These are phyloP conservation scores for Cydia strobilella DNA, from an alignment of 1,140 invertebrate genomes.

Conservation along the genomic window DNA sequence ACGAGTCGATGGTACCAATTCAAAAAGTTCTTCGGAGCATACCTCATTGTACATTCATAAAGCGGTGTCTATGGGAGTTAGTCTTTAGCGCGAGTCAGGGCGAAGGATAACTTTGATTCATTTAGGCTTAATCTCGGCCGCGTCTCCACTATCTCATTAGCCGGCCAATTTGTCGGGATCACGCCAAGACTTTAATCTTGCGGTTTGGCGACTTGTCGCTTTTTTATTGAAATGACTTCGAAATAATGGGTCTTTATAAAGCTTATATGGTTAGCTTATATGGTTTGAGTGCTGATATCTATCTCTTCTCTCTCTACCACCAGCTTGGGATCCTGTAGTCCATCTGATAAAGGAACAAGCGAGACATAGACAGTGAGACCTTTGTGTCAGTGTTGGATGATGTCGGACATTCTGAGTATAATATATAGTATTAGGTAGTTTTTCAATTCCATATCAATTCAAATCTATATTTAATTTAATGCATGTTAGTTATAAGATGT, in stretches of 20 bases:
- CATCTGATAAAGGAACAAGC: too few relatives aligned
- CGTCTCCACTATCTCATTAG: slow-evolving; percentile 69
- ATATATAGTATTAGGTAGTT: too few relatives aligned
- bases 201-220: slow-evolving; percentile 45
- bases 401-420: too few relatives aligned
- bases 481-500: too few relatives aligned
- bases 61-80: neutral
- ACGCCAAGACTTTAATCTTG: slow-evolving; percentile 67
- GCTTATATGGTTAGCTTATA: slow-evolving; percentile 11
- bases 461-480: too few relatives aligned
- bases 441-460: too few relatives aligned
- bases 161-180: slow-evolving; percentile 70
- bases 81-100: neutral
- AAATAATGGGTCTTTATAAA: slow-evolving; percentile 5
- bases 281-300: neutral
- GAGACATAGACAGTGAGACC: too few relatives aligned
- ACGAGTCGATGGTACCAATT: too few relatives aligned
- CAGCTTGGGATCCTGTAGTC: too few relatives aligned
- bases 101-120: slow-evolving; percentile 63
- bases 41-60: neutral
- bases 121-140: slow-evolving; percentile 62
- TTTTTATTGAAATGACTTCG: slow-evolving; percentile 33
- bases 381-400: too few relatives aligned
- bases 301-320: too few relatives aligned
- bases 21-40: too few relatives aligned